phyloP scores from a whole-genome alignment of 2,888 invertebrate genomes.

The Neuroscelio doddi region DNA sequence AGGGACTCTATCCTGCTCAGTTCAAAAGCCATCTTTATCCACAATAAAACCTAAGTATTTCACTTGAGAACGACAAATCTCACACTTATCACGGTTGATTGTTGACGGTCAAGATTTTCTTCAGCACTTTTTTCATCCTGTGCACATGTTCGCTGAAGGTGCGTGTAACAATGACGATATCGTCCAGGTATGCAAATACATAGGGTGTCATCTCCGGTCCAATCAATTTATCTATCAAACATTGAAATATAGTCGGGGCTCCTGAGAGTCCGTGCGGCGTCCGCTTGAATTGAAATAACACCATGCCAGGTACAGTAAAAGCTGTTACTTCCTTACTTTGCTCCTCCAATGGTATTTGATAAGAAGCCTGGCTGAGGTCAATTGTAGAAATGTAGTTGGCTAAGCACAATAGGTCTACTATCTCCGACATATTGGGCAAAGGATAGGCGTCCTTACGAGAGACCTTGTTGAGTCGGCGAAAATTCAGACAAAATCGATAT shows the following conservation, averaged over 20 bases:
- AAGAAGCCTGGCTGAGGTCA: conserved; percentile 6
- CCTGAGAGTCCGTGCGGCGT: too few species aligned
- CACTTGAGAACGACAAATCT: conserved; percentile 7
- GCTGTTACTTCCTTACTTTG: too few species aligned
- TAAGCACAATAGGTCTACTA: too few species aligned
- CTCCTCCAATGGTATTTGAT: too few species aligned
- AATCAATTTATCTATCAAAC: conserved; percentile 6
- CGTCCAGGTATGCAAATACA: too few species aligned
- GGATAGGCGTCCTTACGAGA: too few species aligned
- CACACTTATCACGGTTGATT: not conserved
- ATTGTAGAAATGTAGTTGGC: not conserved
- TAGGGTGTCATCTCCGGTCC: conserved; percentile 1
- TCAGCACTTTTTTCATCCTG: too few species aligned
- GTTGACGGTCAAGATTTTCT: not conserved
- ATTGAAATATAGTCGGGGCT: conserved; percentile 10
- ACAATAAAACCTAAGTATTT: conserved; percentile 15
- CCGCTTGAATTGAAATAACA: too few species aligned
- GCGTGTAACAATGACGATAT: not conserved
- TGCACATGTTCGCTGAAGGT: not conserved
- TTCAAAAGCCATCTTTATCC: not conserved
- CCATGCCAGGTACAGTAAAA: too few species aligned
- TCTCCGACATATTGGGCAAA: too few species aligned
- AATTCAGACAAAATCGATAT: too few species aligned
- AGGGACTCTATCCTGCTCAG: conserved; percentile 8
- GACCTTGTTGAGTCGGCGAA: too few species aligned